Evolutionary conservation across 2,113 vertebrate species (phyloP).

Genomic region (Hemichromis elongatus): DNA sequence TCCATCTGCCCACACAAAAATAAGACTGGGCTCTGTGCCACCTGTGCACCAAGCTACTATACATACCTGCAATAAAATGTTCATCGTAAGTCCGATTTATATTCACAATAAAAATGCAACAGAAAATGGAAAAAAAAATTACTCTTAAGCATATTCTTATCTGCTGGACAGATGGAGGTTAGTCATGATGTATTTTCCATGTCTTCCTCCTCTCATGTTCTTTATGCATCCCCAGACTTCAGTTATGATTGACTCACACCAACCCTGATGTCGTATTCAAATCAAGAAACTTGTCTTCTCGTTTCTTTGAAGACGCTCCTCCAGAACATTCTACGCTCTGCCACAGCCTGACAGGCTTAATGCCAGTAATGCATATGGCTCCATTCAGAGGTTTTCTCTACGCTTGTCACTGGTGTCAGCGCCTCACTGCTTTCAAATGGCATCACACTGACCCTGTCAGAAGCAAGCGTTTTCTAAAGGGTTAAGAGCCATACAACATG

Average conservation of each 20-base stretch:
- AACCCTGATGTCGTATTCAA: background rate
- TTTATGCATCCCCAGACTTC: background rate
- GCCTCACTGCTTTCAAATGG: constrained; percentile 12
- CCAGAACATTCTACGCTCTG: background rate
- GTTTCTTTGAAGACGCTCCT: background rate
- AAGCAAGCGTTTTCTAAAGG: constrained; percentile 17
- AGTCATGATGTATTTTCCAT: background rate
- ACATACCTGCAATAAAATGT: background rate
- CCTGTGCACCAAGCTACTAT: constrained; percentile 33
- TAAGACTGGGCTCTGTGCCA: constrained; percentile 14
- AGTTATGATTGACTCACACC: background rate
- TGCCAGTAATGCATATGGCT: constrained; percentile 1
- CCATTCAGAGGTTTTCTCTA: constrained; percentile 3
- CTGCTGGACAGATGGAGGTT: constrained; percentile 36
- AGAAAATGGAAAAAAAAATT: constrained; percentile 9
- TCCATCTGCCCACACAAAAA: constrained; percentile 40
- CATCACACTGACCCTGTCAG: constrained; percentile 42
- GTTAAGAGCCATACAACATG: constrained; percentile 5
- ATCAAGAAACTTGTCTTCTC: background rate
- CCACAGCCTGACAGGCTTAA: constrained; percentile 21
- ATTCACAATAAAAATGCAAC: constrained; percentile 54
- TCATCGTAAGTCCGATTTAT: constrained; percentile 54
- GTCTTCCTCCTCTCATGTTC: background rate
- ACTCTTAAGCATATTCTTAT: constrained; percentile 32
- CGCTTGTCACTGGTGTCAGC: constrained; percentile 18